Evolutionary conservation across 2,113 vertebrate genomes (phyloP), one percentile per base, ranked within the genome.

Genomic region (Toxotes jaculatrix): DNA sequence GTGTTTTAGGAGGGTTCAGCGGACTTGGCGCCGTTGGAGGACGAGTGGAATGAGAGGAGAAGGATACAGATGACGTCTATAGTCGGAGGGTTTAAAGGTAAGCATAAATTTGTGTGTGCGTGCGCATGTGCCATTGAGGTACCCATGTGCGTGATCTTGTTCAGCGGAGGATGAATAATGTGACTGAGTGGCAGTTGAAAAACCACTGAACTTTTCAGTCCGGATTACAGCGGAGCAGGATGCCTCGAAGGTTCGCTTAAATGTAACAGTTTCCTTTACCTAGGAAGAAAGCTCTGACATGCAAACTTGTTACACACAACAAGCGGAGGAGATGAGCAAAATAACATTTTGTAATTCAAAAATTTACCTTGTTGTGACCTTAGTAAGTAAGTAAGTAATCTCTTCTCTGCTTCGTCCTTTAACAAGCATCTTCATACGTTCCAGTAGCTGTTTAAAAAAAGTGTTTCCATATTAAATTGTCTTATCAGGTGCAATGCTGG

Each of bases 191-290:
- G 95, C 97, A 96, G 95, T 96, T 96, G 96, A 95, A 97, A 96
- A 97, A 96, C 94, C 96, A 95, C 95, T 98, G 98, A 98, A 98
- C 98, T 97, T 98, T 98, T 98, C 97, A 97, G 95, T 94, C 94
- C 96, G 92, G 95, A 98, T 97, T 97, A 97, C 95, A 95, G 96
- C 95, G 92, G 64, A 83, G 94, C 95, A 95, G 95, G 94, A 95
- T 96, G 88, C 84, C 90, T 86, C 7, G 17, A 77, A 89, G 96
- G 96, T 96, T 94, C 17, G n/a, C 67, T 96, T 96, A 96, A 95
- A 96, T 82, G 59, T 43, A 63, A 53, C 65, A 11, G 56, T 77
- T 86, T 84, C 63, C 43, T 80, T 83, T 59, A 72, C 57, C 70
- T 21, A 2, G 23, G 53, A 55, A 31, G 27, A 42, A 75, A 64